These are phyloP conservation scores for Apostichopus parvimensis DNA, from an alignment of 35 echinoderm and acorn worm species.

Conservation along the genomic window DNA sequence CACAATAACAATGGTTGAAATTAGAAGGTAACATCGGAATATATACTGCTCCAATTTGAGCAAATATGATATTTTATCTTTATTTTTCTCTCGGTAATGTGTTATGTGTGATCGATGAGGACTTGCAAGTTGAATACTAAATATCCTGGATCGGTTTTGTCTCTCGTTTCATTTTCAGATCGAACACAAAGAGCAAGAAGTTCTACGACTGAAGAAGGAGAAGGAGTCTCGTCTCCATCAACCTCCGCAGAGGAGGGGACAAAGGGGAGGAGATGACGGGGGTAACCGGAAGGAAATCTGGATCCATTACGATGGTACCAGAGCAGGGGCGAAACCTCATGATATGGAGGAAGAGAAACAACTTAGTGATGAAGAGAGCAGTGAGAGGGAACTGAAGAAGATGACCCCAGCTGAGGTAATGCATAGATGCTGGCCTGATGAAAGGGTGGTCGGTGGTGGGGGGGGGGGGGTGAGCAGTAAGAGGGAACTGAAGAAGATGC, in stretches of 20 bases:
- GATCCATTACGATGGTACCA: slow-evolving; percentile 79
- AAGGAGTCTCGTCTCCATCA: slow-evolving; percentile 56
- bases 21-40: no score
- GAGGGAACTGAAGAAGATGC: slow-evolving; percentile 40
- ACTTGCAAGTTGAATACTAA: no score
- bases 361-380: slow-evolving; percentile 35
- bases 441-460: no score
- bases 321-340: slow-evolving; percentile 30
- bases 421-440: no score
- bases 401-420: slow-evolving; percentile 45
- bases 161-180: slow-evolving; percentile 6
- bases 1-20: no score
- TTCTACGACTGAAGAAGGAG: slow-evolving; percentile 68
- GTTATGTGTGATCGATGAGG: no score
- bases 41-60: no score
- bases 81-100: no score
- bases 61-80: no score
- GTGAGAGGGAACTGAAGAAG: slow-evolving; percentile 21
- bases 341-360: slow-evolving; percentile 56
- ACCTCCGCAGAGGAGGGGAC: slow-evolving; percentile 25
- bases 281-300: slow-evolving; percentile 76
- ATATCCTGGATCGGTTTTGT: no score
- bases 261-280: slow-evolving; percentile 13
- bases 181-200: slow-evolving; percentile 76
- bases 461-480: neutral